Conservation (phyloP, 2,797 vertebrate species). For the Pagetopsis macropterus region DNA sequence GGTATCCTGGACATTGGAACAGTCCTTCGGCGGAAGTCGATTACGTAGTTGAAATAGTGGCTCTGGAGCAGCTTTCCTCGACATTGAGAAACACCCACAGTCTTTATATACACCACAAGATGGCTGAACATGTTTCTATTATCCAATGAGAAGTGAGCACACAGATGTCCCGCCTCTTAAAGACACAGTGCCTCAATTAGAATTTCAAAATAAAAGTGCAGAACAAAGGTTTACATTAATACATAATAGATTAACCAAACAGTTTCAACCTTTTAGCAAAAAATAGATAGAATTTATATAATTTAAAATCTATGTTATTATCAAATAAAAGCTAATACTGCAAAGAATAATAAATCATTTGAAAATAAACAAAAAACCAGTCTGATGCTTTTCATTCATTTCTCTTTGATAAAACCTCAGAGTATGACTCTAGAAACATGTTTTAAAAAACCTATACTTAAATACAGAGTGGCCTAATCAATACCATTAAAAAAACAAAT, state of each 20-base stretch:
- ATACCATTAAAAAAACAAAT: background rate
- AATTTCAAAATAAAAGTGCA: conserved; percentile 1
- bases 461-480: background rate
- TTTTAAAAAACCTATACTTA: background rate
- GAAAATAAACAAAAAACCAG: too few species aligned
- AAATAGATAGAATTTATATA: too few species aligned
- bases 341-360: background rate
- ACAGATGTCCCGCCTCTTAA: conserved; percentile 6
- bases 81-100: too few species aligned
- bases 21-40: accelerated
- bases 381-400: background rate
- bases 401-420: background rate
- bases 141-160: conserved; percentile 8
- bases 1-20: too few species aligned
- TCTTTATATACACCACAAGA: background rate
- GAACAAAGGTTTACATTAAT: background rate
- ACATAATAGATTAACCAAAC: background rate
- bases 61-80: too few species aligned
- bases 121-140: background rate
- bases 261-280: background rate
- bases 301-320: too few species aligned
- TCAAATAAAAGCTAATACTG: background rate
- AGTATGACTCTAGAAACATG: background rate
- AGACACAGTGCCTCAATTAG: background rate
- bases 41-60: too few species aligned